A percentile compares a stretch with the other conserved stretches of the same genome.
Conservation (phyloP, 2,888 invertebrate genomes). For the Andrena haemorrhoa region DNA sequence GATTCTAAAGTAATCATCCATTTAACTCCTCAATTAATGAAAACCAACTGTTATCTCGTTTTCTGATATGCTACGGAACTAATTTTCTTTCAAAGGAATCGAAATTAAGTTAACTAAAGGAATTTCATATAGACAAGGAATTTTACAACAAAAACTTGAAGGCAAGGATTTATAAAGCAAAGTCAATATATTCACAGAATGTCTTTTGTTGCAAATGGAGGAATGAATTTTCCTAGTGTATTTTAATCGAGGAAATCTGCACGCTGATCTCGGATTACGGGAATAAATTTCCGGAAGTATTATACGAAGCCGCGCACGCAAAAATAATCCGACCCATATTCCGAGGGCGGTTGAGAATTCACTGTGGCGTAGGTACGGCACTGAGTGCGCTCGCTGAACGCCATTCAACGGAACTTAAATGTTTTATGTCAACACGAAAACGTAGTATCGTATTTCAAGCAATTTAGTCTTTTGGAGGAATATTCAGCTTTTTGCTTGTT, state of each 20-base stretch:
- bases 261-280: not conserved
- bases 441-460: not conserved
- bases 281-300: slow-evolving; percentile 24
- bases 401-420: slow-evolving; percentile 35
- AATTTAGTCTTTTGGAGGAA: not conserved
- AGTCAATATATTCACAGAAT: not conserved
- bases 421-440: slow-evolving; percentile 9
- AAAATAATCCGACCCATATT: slow-evolving; percentile 47
- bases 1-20: not conserved
- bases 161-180: too few species aligned
- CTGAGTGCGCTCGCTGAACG: slow-evolving; percentile 11
- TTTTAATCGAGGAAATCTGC: not conserved
- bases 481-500: not conserved
- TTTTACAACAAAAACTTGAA: too few species aligned
- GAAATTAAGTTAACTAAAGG: too few species aligned
- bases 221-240: not conserved
- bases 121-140: too few species aligned
- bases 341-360: slow-evolving; percentile 16
- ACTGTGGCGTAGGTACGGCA: slow-evolving; percentile 3
- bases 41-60: not conserved
- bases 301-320: slow-evolving; percentile 14
- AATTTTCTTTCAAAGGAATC: not conserved
- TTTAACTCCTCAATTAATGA: not conserved
- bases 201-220: not conserved
- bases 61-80: not conserved